These are phyloP conservation scores for Trinectes maculatus DNA, from an alignment of 2,113 vertebrate species.

Conservation along the genomic window DNA sequence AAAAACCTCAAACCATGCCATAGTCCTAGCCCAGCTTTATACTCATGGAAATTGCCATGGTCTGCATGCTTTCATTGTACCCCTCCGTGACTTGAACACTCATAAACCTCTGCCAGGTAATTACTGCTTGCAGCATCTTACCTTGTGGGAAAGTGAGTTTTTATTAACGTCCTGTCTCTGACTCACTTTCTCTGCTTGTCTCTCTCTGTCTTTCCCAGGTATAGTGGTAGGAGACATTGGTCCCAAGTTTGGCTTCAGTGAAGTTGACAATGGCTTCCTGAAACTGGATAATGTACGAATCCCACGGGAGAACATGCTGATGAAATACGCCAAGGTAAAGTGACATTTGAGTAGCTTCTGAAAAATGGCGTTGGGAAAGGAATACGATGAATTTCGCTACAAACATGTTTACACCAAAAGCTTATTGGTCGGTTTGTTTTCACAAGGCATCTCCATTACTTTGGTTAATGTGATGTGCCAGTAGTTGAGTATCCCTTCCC, in stretches of 20 bases:
- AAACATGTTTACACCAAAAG: no score
- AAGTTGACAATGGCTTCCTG: constrained; percentile 96
- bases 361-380: not conserved
- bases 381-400: no score
- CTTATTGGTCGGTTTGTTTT: no score
- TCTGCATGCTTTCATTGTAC: constrained; percentile 94
- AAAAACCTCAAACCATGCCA: constrained; percentile 94
- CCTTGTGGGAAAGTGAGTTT: not conserved
- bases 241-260: constrained; percentile 95
- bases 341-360: not conserved
- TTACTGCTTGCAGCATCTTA: not conserved
- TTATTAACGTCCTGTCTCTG: not conserved
- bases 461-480: no score
- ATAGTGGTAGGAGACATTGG: constrained; percentile 96
- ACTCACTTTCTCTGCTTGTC: not conserved
- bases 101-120: constrained; percentile 95
- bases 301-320: constrained; percentile 96
- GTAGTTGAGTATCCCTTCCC: no score
- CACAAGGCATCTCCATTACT: no score
- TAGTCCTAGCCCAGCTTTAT: constrained; percentile 96
- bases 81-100: constrained; percentile 88
- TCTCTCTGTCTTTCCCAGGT: constrained; percentile 75
- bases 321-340: constrained; percentile 94
- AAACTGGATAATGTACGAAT: constrained; percentile 95
- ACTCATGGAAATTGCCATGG: constrained; percentile 90